Percentiles rank a stretch among this genome's conserved stretches.
phyloP scores from a whole-genome alignment of 2,797 vertebrate species.

The Botia kubotai region DNA sequence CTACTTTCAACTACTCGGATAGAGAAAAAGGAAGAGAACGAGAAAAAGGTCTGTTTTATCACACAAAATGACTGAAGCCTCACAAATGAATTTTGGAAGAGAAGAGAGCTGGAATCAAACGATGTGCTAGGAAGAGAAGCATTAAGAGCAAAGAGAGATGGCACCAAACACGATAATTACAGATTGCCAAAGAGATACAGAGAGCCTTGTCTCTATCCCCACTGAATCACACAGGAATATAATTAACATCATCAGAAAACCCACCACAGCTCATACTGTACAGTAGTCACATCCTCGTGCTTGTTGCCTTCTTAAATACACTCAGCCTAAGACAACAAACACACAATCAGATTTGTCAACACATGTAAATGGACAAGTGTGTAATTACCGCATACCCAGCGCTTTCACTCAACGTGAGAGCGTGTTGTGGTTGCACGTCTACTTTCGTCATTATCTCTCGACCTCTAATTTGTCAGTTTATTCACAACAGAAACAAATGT shows the following conservation, averaged over 20 bases:
- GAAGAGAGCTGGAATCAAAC: slow-evolving; percentile 10
- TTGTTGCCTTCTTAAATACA: slow-evolving; percentile 7
- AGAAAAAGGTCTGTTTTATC: neutral
- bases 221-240: slow-evolving; percentile 40
- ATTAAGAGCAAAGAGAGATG: slow-evolving; percentile 21
- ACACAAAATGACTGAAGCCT: slow-evolving; percentile 8
- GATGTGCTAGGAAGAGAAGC: slow-evolving; percentile 9
- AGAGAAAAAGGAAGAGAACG: neutral
- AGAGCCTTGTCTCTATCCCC: slow-evolving; percentile 20
- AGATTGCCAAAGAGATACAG: slow-evolving; percentile 34
- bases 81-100: slow-evolving; percentile 2
- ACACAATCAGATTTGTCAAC: slow-evolving; percentile 25
- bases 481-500: slow-evolving; percentile 39
- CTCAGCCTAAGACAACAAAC: slow-evolving; percentile 35
- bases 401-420: slow-evolving; percentile 29
- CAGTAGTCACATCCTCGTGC: neutral
- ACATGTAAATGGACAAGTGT: slow-evolving; percentile 44
- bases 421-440: slow-evolving; percentile 43
- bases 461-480: slow-evolving; percentile 48
- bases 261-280: slow-evolving; percentile 11
- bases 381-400: slow-evolving; percentile 36
- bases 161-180: slow-evolving; percentile 31
- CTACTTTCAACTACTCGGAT: neutral
- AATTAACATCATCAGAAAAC: slow-evolving; percentile 46
- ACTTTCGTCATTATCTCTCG: slow-evolving; percentile 42